These are phyloP conservation scores for Pterostichus niger DNA, from an alignment of 2,888 invertebrate genomes.

Conservation along the genomic window DNA sequence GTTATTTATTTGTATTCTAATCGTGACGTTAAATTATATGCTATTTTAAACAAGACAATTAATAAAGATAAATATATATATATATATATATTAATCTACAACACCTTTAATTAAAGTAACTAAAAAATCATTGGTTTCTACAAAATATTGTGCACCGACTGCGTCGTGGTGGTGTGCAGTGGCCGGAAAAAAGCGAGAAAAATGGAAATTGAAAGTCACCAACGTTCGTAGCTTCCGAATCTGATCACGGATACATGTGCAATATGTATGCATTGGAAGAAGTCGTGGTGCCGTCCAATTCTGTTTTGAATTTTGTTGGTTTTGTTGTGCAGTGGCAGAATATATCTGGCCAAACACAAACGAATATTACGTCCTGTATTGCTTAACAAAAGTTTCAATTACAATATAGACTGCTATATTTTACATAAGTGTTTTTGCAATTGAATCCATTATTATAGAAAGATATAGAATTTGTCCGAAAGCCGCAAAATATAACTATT, in stretches of 20 bases:
- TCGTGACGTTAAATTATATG: too few relatives aligned
- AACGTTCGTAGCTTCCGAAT: constrained; percentile 44
- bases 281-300: constrained; percentile 5
- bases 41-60: too few relatives aligned
- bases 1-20: too few relatives aligned
- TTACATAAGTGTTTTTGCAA: constrained; percentile 20
- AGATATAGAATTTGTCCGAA: neutral
- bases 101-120: too few relatives aligned
- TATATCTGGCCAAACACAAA: constrained; percentile 6
- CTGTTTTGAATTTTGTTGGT: constrained; percentile 21
- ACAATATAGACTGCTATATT: constrained; percentile 41
- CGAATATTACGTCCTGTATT: constrained; percentile 23
- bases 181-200: constrained; percentile 48
- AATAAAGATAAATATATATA: too few relatives aligned
- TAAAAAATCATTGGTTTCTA: neutral
- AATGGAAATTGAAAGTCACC: constrained; percentile 57
- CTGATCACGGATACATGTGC: constrained; percentile 58
- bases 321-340: neutral
- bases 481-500: neutral
- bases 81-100: too few relatives aligned
- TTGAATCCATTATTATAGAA: neutral
- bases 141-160: neutral
- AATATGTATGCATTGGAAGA: constrained; percentile 57
- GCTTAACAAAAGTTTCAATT: constrained; percentile 45
- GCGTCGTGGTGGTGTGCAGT: constrained; percentile 18